These are phyloP conservation scores for Melanotaenia boesemani DNA, from an alignment of 2,797 vertebrate genomes.

Conservation along the genomic window DNA sequence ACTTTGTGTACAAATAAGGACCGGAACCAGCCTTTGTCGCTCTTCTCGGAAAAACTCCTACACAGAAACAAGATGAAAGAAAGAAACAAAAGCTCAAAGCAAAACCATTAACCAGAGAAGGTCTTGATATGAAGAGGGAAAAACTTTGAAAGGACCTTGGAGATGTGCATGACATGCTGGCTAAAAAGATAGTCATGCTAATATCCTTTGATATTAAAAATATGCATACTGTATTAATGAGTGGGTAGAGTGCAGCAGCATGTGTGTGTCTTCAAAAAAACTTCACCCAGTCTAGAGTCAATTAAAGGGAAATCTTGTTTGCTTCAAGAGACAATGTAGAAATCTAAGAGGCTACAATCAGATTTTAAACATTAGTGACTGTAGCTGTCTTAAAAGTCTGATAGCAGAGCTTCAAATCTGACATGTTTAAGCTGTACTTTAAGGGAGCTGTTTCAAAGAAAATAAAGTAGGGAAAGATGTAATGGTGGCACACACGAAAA, in stretches of 20 bases:
- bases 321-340: constrained; percentile 21
- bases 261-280: constrained; percentile 45
- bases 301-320: constrained; percentile 28
- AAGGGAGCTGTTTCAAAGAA: not conserved
- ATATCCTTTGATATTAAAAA: constrained; percentile 60
- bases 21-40: constrained; percentile 92
- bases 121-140: constrained; percentile 12
- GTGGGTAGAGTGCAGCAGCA: constrained; percentile 54
- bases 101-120: constrained; percentile 44
- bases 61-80: constrained; percentile 66
- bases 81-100: constrained; percentile 63
- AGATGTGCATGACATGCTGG: constrained; percentile 49
- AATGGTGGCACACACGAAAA: too few relatives aligned
- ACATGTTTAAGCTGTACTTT: constrained; percentile 2
- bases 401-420: not conserved
- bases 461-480: not conserved
- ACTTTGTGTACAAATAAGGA: constrained; percentile 94
- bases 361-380: constrained; percentile 16
- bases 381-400: constrained; percentile 12
- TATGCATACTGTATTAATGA: constrained; percentile 57
- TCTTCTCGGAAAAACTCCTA: constrained; percentile 86
- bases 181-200: constrained; percentile 62
- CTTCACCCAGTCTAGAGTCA: constrained; percentile 36
- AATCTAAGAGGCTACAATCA: constrained; percentile 21
- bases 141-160: constrained; percentile 50